These are phyloP conservation scores for Dufourea novaeangliae DNA, from an alignment of 1,140 invertebrate species.

Conservation along the genomic window DNA sequence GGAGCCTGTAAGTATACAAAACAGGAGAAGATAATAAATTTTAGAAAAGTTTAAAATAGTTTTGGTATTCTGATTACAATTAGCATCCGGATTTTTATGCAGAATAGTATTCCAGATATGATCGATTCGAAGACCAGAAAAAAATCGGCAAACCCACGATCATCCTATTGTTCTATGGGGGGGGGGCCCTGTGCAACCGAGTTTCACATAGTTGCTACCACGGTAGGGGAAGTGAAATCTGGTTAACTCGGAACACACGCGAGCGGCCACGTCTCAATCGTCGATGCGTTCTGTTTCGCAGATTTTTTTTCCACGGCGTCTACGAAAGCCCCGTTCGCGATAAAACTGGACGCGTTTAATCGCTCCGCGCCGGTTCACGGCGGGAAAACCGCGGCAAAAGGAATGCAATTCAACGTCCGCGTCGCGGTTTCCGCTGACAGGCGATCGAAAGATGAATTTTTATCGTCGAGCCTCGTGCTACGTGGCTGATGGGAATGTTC, in stretches of 20 bases:
- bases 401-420: background rate
- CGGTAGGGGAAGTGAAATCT: constrained; percentile 45
- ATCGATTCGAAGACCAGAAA: background rate
- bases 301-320: background rate
- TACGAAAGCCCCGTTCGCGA: background rate
- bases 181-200: background rate
- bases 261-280: constrained; percentile 27
- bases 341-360: background rate
- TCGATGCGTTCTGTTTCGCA: background rate
- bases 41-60: too few relatives aligned
- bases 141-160: constrained; percentile 36
- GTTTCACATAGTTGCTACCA: constrained; percentile 2
- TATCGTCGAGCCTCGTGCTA: background rate
- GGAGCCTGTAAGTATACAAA: too few relatives aligned
- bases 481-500: background rate
- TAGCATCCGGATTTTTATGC: too few relatives aligned
- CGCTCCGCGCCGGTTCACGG: background rate
- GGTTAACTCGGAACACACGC: constrained; percentile 1
- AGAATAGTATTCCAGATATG: too few relatives aligned
- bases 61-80: too few relatives aligned
- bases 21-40: too few relatives aligned
- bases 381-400: constrained; percentile 6
- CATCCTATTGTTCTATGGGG: constrained; percentile 54
- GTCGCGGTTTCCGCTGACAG: background rate
- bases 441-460: background rate